Percentiles rank a stretch among this genome's conserved stretches.
Conservation (phyloP, 2,113 vertebrate species). For the Hippocampus mohnikei region DNA sequence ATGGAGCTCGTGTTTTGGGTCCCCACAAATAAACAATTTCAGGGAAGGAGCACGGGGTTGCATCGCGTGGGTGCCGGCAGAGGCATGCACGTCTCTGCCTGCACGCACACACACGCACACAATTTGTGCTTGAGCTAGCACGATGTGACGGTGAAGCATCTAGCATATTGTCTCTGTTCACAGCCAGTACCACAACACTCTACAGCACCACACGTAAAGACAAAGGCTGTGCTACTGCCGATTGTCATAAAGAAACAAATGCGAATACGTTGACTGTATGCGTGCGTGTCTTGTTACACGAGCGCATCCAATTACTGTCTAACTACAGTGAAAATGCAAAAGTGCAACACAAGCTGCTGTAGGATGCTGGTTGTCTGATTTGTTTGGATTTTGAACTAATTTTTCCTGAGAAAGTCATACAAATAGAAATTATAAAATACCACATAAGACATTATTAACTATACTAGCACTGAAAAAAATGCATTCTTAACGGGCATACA, state of each 20-base stretch:
- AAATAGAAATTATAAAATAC: too few relatives aligned
- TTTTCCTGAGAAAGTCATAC: too few relatives aligned
- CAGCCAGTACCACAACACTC: neutral
- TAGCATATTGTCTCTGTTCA: constrained; percentile 2
- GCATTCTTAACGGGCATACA: too few relatives aligned
- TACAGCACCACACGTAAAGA: neutral
- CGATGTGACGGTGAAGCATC: constrained; percentile 11
- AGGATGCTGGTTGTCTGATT: too few relatives aligned
- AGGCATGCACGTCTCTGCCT: neutral
- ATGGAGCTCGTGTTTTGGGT: constrained; percentile 33
- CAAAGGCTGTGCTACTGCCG: neutral
- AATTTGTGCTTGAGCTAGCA: constrained; percentile 4
- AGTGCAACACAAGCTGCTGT: too few relatives aligned
- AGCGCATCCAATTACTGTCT: too few relatives aligned
- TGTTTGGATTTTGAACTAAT: too few relatives aligned
- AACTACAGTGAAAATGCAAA: too few relatives aligned
- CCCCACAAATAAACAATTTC: constrained; percentile 34
- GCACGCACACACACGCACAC: constrained; percentile 4
- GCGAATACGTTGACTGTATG: too few relatives aligned
- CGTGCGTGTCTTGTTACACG: too few relatives aligned
- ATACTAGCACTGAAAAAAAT: too few relatives aligned
- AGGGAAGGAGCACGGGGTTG: constrained; percentile 12
- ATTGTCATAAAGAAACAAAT: neutral
- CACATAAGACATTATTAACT: too few relatives aligned
- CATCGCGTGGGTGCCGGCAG: constrained; percentile 10